Base-by-base conservation (phyloP, 2,797 vertebrate genomes). In the Crossoptilon crossoptilon region DNA sequence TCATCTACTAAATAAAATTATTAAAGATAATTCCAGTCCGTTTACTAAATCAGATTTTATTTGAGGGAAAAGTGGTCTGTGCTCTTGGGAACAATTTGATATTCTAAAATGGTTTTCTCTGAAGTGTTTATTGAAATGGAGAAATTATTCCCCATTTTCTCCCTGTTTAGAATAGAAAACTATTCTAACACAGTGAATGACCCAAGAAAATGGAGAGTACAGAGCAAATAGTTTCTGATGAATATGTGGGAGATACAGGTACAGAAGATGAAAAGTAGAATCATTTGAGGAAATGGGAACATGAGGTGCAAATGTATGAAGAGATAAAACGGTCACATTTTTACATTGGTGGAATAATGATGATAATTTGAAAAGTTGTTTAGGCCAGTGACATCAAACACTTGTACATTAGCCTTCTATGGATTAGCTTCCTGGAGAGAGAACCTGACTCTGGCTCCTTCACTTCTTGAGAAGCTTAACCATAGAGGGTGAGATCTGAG, bases 51-150 rank as follows among this genome's bases (percentile, higher is more conserved):
- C 37, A 88, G 60, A 56, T 86, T 84, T 88, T 85, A 85, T 89
- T 72, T 91, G 67, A 92, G 78, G 51, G 35, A 89, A 84, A 94
- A 95, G 70, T 69, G 24, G 26, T 90, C 62, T 86, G 46, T 73
- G 49, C 89, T 92, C 44, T 67, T 84, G 91, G 67, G 94, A 95
- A 27, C 39, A 88, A 95, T 93, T 95, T 88, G 18, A 18, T 93
- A 72, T 73, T 93, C 67, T 91, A 78, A 90, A 96, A 94, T 78
- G 49, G 3, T 33, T 93, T 91, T 93, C 73, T 88, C 22, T 90
- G 79, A 94, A 93, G 51, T 84, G 72, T 91, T 91, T 86, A 86
- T 87, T 92, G 89, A 94, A 94, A 91, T 88, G 49, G 66, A 83
- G 76, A 88, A 94, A 94, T 92, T 91, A 88, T 92, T 86, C 51